phyloP scores from a whole-genome alignment of 2,888 invertebrate species.

The Lysandra bellargus region DNA sequence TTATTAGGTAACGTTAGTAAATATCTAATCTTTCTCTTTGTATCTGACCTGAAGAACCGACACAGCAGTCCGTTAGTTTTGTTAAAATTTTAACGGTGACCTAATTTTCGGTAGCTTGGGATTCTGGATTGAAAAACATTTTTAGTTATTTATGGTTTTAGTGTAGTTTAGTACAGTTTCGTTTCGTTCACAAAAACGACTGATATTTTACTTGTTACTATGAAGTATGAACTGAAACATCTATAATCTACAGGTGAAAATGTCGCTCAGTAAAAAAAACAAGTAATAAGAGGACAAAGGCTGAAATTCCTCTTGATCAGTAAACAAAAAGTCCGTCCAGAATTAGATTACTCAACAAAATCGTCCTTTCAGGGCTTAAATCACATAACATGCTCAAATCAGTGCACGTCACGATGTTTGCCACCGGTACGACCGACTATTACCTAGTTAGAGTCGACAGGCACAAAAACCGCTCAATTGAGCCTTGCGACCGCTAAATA shows the following conservation, averaged over 20 bases:
- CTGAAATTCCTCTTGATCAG: neutral
- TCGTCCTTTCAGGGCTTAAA: neutral
- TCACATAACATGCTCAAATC: neutral
- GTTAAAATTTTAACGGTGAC: neutral
- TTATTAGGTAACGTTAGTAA: neutral
- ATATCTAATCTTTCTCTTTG: neutral
- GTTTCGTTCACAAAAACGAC: too few relatives aligned
- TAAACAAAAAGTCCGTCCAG: neutral
- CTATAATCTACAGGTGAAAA: neutral
- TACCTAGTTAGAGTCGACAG: constrained; percentile 50
- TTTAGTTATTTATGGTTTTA: too few relatives aligned
- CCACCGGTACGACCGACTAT: constrained; percentile 39
- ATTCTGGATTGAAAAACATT: constrained; percentile 5
- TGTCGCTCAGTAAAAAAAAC: neutral
- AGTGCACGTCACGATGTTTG: constrained; percentile 35
- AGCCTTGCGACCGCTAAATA: constrained; percentile 65
- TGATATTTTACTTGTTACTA: too few relatives aligned
- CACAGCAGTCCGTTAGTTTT: neutral
- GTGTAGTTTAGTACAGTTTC: too few relatives aligned
- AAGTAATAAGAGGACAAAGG: neutral
- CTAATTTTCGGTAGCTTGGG: neutral
- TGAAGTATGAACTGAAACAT: too few relatives aligned
- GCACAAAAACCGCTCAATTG: constrained; percentile 69
- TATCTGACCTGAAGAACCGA: neutral
- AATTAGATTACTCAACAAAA: neutral